These are phyloP conservation scores for Noctua pronuba DNA, from an alignment of 2,888 invertebrate genomes.

Conservation along the genomic window DNA sequence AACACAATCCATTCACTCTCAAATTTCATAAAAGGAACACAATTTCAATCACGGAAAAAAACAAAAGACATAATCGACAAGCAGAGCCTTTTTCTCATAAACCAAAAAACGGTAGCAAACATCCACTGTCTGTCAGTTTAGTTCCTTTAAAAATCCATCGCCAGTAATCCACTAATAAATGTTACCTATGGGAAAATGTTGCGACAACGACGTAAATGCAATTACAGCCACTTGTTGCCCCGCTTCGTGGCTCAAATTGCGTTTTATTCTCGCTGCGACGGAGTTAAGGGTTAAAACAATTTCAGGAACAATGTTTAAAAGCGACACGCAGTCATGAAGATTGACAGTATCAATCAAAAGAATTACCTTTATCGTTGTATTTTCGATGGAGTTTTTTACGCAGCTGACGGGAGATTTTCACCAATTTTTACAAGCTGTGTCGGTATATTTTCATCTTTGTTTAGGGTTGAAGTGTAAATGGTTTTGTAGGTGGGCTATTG, in stretches of 20 bases:
- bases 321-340: slow-evolving; percentile 38
- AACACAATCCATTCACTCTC: too few species aligned
- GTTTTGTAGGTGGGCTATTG: slow-evolving; percentile 6
- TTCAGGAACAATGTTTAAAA: slow-evolving; percentile 52
- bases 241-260: slow-evolving; percentile 69
- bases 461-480: slow-evolving; percentile 24
- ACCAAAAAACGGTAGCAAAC: slow-evolving; percentile 8
- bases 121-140: slow-evolving; percentile 4
- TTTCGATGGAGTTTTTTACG: slow-evolving; percentile 15
- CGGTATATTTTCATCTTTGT: background rate
- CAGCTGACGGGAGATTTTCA: background rate
- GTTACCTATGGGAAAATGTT: slow-evolving; percentile 68
- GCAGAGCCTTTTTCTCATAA: background rate
- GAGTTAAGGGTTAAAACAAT: slow-evolving; percentile 57
- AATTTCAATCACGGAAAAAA: background rate
- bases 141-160: slow-evolving; percentile 35
- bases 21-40: background rate
- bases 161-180: slow-evolving; percentile 58
- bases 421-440: background rate
- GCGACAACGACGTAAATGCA: slow-evolving; percentile 74
- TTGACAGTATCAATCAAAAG: slow-evolving; percentile 51
- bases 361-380: slow-evolving; percentile 32
- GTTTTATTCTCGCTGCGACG: slow-evolving; percentile 65
- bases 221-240: slow-evolving; percentile 76
- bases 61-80: background rate